Evolutionary conservation across 1,140 invertebrate genomes (phyloP), one percentile per base, ranked within the genome.

Genomic region (Lepidurus apus): DNA sequence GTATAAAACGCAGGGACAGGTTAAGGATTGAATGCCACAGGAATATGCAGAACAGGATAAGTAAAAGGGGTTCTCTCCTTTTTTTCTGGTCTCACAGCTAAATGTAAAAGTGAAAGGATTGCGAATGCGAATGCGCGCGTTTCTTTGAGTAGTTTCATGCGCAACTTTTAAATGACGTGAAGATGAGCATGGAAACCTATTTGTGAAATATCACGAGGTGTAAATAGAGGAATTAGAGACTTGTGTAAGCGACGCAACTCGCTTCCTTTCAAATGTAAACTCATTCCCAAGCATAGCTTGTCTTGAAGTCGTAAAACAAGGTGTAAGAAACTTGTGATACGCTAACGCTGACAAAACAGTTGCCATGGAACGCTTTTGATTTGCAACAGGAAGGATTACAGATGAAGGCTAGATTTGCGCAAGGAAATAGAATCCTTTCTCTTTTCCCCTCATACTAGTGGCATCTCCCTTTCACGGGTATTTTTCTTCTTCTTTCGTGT

Each of bases 61-160:
- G 53, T 65, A 65, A 65, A 65, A 65, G 53, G 53, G 53, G 53
- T 17, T 13, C 17, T 65, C 53, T 65, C 53, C 53, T 65, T 65
- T 65, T 65, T 65, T 65, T 13, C 21, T 0, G 17, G 53, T 65
- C 53, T 65, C 53, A 65, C 17, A 21, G 17, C 21, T 65, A n/a
- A 47, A 21, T 65, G 53, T 21, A 65, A 65, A 65, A 65, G 53
- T 65, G 53, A 65, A 65, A 65, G 53, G 53, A 65, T 65, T 65
- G 53, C 53, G 6, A 65, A 65, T 65, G 53, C 21, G 17, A 11
- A n/a, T 21, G 17, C 53, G 21, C 17, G 53, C 53, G 17, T 65
- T 21, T 65, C 17, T 65, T 65, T 34, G 34, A 34, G 2, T 34
- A 34, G 34, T 34, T 34, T 4, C 4, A 34, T 34, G 34, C 34